Percentiles rank a stretch among this genome's conserved stretches.
These are phyloP conservation scores for Trinorchestia longiramus DNA, from an alignment of 1,140 invertebrate genomes.

Conservation along the genomic window DNA sequence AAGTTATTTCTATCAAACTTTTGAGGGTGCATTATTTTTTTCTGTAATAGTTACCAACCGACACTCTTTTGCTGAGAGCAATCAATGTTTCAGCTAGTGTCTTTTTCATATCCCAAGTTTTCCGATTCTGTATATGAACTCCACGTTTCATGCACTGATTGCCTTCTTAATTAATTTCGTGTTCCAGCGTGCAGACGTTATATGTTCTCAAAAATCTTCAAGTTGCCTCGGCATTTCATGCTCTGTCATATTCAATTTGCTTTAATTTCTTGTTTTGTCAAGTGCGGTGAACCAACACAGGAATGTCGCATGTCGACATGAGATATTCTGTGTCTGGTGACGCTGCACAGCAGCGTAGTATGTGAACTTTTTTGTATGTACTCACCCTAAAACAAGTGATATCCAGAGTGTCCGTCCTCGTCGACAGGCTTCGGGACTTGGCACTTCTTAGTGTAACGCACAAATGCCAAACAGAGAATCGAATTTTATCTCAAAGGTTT, in stretches of 20 bases:
- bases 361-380: not conserved
- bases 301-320: no score
- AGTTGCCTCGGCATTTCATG: not conserved
- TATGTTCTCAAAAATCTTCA: not conserved
- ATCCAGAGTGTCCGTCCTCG: not conserved
- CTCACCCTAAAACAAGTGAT: not conserved
- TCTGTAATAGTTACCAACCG: not conserved
- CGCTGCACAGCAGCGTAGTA: no score
- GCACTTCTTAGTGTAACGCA: not conserved
- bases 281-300: not conserved
- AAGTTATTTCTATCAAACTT: not conserved
- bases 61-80: not conserved
- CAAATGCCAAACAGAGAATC: not conserved
- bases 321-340: no score
- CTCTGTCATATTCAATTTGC: not conserved
- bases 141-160: not conserved
- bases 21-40: not conserved
- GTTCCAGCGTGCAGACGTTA: not conserved
- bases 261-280: not conserved
- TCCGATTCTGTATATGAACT: not conserved
- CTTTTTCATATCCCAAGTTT: not conserved
- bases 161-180: not conserved
- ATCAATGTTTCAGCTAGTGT: no score
- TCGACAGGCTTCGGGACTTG: not conserved
- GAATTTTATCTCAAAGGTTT: not conserved